Conservation (phyloP, 2,797 vertebrate species). For the Leontopithecus rosalia region DNA sequence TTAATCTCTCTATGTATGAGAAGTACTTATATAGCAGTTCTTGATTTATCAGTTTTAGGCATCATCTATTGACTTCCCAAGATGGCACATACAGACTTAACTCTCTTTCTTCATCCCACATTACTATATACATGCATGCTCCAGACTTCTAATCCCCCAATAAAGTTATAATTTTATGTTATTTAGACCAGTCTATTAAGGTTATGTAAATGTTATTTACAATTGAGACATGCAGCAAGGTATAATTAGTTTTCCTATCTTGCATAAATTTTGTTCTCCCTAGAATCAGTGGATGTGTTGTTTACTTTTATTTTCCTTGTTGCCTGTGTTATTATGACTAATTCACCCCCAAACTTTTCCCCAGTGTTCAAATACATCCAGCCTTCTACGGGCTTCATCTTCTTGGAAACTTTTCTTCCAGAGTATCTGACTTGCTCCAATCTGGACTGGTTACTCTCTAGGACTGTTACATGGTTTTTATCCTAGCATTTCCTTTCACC, state of each 20-base stretch:
- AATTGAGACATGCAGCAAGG: background rate
- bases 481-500: background rate
- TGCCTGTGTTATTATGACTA: constrained; percentile 70
- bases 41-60: background rate
- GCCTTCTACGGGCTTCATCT: constrained; percentile 70
- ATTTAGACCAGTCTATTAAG: background rate
- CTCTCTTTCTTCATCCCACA: background rate
- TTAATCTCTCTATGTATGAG: background rate
- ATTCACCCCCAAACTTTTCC: constrained; percentile 65
- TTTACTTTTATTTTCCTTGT: constrained; percentile 73
- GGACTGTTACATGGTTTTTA: background rate
- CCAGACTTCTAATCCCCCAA: background rate
- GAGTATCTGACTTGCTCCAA: constrained; percentile 2
- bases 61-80: background rate
- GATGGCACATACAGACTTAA: background rate
- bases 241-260: constrained; percentile 46
- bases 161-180: background rate
- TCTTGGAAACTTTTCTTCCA: constrained; percentile 50
- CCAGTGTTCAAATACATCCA: constrained; percentile 66
- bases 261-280: constrained; percentile 27
- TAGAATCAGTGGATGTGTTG: constrained; percentile 43
- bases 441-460: background rate
- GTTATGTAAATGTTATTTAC: constrained; percentile 13
- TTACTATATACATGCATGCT: background rate
- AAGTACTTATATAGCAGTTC: background rate